Evolutionary conservation across 2,797 vertebrate genomes (phyloP).

Genomic region (Falco novaeseelandiae): DNA sequence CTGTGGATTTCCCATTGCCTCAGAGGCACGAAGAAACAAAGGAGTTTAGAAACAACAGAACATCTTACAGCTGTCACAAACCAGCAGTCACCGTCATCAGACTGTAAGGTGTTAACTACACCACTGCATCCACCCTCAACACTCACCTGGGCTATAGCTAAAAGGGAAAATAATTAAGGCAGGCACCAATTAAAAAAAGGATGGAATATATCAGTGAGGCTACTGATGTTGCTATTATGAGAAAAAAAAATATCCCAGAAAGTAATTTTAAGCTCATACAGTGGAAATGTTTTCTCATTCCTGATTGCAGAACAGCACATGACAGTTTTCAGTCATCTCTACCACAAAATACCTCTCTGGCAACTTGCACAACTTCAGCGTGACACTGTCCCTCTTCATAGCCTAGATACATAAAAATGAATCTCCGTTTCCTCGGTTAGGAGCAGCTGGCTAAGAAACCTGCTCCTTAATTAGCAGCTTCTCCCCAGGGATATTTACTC

Average conservation of each 20-base stretch:
- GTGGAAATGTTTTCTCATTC: not conserved
- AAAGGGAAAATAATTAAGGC: slow-evolving; percentile 13
- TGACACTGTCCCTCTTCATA: not conserved
- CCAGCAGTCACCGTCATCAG: not conserved
- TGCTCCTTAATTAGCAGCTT: slow-evolving; percentile 70
- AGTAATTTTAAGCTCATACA: not conserved
- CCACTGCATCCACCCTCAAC: not conserved
- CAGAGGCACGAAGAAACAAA: not conserved
- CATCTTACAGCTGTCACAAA: not conserved
- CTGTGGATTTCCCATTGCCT: not conserved
- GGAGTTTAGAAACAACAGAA: not conserved
- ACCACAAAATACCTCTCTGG: slow-evolving; percentile 16
- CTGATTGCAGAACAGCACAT: not conserved
- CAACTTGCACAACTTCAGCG: not conserved
- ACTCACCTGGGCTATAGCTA: not conserved
- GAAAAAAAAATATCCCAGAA: not conserved
- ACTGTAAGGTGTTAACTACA: not conserved
- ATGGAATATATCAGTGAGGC: not conserved
- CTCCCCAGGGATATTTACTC: slow-evolving; percentile 62
- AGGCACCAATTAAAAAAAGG: not conserved
- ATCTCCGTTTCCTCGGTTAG: not conserved
- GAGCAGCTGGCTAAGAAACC: slow-evolving; percentile 71
- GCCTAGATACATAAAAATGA: slow-evolving; percentile 56
- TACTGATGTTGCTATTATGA: not conserved
- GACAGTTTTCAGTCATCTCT: not conserved